Base-by-base conservation (phyloP, 2,113 vertebrate genomes). In the Scomber scombrus region DNA sequence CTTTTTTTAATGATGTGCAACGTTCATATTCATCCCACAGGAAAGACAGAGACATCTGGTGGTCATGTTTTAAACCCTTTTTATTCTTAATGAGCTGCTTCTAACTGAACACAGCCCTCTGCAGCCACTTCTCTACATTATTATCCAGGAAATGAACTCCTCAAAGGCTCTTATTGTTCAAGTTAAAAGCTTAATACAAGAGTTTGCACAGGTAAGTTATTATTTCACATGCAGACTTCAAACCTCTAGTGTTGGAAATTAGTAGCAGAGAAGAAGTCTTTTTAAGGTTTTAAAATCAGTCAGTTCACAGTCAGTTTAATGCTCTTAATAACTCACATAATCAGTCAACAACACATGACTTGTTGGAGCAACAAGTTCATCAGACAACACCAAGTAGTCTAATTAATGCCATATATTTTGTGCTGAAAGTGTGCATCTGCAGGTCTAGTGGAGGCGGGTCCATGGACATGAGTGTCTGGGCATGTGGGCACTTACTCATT, bases 21-120 rank as follows among this genome's bases (percentile, higher is more conserved):
- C 45, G 63, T 81, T 80, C n/a, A 19, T 52, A 63, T 72, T 67
- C 12, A 5, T 63, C 66, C 7, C 11, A 3, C n/a, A 40, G n/a
- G 46, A 62, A 1, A 11, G 1, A 76, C 21, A 77, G 90, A 52
- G 88, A 85, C 85, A 82, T 67, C 86, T 91, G 63, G 52, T 70
- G 82, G 78, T 55, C 62, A 47, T 18, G 3, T 56, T 63, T 64
- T 57, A 60, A 58, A 40, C 63, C 11, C 23, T 52, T 57, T 40
- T 19, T 58, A 14, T 40, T 40, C 34, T 40, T 40, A 40, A 14
- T 46, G 18, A 64, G 2, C 7, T 8, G 49, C 26, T 61, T 31
- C 11, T 21, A 10, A 18, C 16, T 56, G 9, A 3, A 40, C 9
- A 7, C 34, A 40, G 34, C 34, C 34, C 34, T 9, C 34, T 40